phyloP scores from a whole-genome alignment of 2,113 vertebrate species.

The Alosa alosa region DNA sequence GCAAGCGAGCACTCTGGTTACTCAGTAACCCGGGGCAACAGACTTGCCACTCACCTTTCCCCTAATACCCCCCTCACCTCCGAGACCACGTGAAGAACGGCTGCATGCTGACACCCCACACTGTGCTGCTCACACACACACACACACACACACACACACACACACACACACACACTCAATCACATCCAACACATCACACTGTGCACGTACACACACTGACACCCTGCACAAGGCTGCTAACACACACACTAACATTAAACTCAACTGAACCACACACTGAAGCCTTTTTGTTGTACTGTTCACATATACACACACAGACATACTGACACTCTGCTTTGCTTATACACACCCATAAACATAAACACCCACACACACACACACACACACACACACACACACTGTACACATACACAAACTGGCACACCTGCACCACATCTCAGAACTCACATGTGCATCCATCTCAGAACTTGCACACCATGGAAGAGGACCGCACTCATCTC shows the following conservation, averaged over 20 bases:
- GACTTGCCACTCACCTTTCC: constrained; percentile 68
- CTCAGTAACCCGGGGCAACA: constrained; percentile 68
- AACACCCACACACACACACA: not conserved
- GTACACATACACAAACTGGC: not conserved
- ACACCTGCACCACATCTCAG: not conserved
- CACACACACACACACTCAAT: constrained; percentile 37
- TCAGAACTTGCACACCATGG: not conserved
- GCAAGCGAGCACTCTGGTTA: constrained; percentile 59
- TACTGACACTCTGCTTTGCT: not conserved
- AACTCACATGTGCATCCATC: not conserved
- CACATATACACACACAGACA: not conserved
- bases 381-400: not conserved
- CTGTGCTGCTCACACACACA: constrained; percentile 35
- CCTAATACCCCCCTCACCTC: constrained; percentile 73
- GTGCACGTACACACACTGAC: not conserved
- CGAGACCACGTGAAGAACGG: constrained; percentile 66
- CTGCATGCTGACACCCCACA: constrained; percentile 60
- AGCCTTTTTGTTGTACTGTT: not conserved
- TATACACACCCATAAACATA: not conserved
- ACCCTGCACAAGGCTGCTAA: not conserved
- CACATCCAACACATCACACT: not conserved
- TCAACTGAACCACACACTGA: not conserved
- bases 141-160: constrained; percentile 40
- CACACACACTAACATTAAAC: not conserved
- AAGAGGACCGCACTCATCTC: not conserved